phyloP scores from a whole-genome alignment of 2,113 vertebrate species.

The Clarias magur region DNA sequence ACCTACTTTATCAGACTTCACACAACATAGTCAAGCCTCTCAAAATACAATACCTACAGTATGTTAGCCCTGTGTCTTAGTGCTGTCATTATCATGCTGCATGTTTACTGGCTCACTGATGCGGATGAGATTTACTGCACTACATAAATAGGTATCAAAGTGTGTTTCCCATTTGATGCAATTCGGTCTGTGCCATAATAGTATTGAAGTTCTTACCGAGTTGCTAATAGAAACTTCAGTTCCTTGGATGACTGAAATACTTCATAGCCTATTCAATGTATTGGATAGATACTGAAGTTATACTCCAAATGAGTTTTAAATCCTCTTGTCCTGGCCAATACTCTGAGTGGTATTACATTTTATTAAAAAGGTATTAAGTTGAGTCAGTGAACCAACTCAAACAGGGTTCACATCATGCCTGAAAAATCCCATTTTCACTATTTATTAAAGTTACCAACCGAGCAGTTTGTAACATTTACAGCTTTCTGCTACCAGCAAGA shows the following conservation, averaged over 20 bases:
- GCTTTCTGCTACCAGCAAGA: background rate
- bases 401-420: slow-evolving; percentile 8
- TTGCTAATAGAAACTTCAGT: background rate
- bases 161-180: too few relatives aligned
- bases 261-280: background rate
- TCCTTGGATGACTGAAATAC: background rate
- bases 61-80: too few relatives aligned
- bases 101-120: too few relatives aligned
- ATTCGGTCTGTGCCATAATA: too few relatives aligned
- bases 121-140: too few relatives aligned
- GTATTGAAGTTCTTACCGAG: background rate
- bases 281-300: background rate
- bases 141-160: too few relatives aligned
- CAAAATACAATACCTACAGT: too few relatives aligned
- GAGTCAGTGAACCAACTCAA: slow-evolving; percentile 15
- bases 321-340: background rate
- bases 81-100: too few relatives aligned
- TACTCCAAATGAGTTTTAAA: background rate
- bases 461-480: background rate
- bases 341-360: background rate
- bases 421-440: background rate
- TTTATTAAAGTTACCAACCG: background rate
- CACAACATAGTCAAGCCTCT: too few relatives aligned
- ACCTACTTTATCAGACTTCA: too few relatives aligned
- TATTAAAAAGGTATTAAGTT: slow-evolving; percentile 11